Evolutionary conservation across 2,888 invertebrate species (phyloP).

Genomic region (Pandemis heparana): DNA sequence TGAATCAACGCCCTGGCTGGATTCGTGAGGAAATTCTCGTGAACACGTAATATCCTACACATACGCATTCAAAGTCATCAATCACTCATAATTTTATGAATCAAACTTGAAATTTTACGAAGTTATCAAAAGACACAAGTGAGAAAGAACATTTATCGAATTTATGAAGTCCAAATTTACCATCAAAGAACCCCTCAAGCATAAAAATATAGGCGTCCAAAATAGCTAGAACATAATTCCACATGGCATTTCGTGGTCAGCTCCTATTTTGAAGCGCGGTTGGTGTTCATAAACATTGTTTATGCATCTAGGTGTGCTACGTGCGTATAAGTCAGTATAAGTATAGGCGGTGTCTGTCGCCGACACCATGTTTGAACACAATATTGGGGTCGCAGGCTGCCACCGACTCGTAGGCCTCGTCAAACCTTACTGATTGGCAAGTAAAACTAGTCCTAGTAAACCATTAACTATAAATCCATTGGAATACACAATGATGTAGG

Average conservation of each 20-base stretch:
- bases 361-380: slow-evolving; percentile 44
- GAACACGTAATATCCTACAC: neutral
- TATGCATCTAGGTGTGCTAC: slow-evolving; percentile 41
- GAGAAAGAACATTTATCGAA: neutral
- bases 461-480: too few relatives aligned
- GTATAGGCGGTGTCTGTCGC: slow-evolving; percentile 19
- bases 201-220: slow-evolving; percentile 1
- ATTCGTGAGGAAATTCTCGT: neutral
- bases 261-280: slow-evolving; percentile 37
- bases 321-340: slow-evolving; percentile 27
- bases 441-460: slow-evolving; percentile 34
- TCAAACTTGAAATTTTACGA: neutral
- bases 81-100: neutral
- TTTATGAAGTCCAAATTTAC: neutral
- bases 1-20: neutral
- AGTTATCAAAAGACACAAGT: neutral
- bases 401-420: slow-evolving; percentile 44
- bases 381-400: slow-evolving; percentile 45
- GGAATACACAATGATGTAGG: slow-evolving; percentile 38
- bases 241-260: slow-evolving; percentile 34
- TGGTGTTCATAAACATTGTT: slow-evolving; percentile 36
- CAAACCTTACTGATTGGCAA: slow-evolving; percentile 43
- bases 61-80: neutral
- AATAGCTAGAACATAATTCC: slow-evolving; percentile 22
- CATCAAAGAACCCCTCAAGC: neutral